Evolutionary conservation across 2,113 vertebrate species (phyloP).

Genomic region (Alosa alosa): DNA sequence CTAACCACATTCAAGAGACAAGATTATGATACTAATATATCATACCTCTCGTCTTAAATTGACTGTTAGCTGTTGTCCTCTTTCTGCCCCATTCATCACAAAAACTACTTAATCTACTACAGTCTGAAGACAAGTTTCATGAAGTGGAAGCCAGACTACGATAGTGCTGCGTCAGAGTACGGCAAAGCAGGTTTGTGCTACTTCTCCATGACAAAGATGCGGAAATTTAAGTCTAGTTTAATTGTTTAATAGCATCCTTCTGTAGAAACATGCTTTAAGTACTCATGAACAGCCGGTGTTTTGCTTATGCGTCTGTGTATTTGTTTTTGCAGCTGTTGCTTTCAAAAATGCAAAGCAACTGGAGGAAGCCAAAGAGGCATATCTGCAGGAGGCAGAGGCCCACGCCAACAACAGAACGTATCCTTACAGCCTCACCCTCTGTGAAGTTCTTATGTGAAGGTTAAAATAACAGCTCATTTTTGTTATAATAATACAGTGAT

Average conservation of each 20-base stretch:
- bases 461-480: background rate
- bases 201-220: background rate
- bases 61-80: background rate
- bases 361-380: slow-evolving; percentile 86
- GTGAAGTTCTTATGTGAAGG: background rate
- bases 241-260: background rate
- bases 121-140: slow-evolving; percentile 87
- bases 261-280: background rate
- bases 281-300: background rate
- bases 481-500: background rate
- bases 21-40: background rate
- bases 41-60: background rate
- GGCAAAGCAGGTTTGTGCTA: slow-evolving; percentile 80
- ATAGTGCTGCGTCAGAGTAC: slow-evolving; percentile 85
- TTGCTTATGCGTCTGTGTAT: background rate
- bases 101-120: slow-evolving; percentile 35
- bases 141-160: slow-evolving; percentile 90
- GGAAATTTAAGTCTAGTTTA: too few relatives aligned
- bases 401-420: slow-evolving; percentile 85
- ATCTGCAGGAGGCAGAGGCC: slow-evolving; percentile 78
- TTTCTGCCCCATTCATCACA: background rate
- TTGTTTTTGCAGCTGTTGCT: slow-evolving; percentile 78
- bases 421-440: slow-evolving; percentile 64
- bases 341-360: slow-evolving; percentile 89
- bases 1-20: too few relatives aligned